Evolutionary conservation across 2,797 vertebrate genomes (phyloP), one percentile per base, ranked within the genome.

Genomic region (Muscicapa comitata): DNA sequence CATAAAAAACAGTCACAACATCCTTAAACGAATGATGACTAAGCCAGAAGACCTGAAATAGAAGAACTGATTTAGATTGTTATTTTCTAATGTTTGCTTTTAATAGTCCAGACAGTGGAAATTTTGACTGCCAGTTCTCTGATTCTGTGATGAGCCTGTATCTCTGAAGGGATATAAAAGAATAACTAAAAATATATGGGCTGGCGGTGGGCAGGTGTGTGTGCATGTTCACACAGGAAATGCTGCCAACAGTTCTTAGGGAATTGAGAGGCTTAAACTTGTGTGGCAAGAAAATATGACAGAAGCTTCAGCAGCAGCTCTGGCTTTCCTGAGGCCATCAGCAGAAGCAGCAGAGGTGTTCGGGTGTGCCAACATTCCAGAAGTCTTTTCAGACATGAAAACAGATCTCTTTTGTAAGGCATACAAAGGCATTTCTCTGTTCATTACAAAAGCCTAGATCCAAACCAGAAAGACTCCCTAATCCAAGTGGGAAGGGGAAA

Each of bases 351-450:
- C 50, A 91, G 68, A 93, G 93, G 88, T 85, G 84, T 92, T 45
- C 58, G 61, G 81, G 59, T 79, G 67, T 87, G 86, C 89, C 88
- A 95, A 66, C 78, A 92, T 95, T 95, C 92, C 95, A 94, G 8
- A 82, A 83, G 33, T 42, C 72, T 89, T 94, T 95, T 92, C 82
- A 94, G 78, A 89, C 54, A 78, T 11, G 48, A 94, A 85, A 28
- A 94, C 57, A 89, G 88, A 95, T 86, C 81, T 23, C 61, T 87
- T 95, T 89, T 91, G 77, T 91, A 74, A 85, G 35, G 53, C 61
- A 73, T 11, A 89, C 81, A 95, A 94, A 83, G 24, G 31, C 75
- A 77, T 72, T 92, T 89, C 61, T 86, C 90, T 82, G 61, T 67
- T 94, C 45, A 26, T 57, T 59, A 78, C 33, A 51, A 87, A 89